Conservation (phyloP, 2,888 invertebrate species). For the Leptinotarsa tumamoca region DNA sequence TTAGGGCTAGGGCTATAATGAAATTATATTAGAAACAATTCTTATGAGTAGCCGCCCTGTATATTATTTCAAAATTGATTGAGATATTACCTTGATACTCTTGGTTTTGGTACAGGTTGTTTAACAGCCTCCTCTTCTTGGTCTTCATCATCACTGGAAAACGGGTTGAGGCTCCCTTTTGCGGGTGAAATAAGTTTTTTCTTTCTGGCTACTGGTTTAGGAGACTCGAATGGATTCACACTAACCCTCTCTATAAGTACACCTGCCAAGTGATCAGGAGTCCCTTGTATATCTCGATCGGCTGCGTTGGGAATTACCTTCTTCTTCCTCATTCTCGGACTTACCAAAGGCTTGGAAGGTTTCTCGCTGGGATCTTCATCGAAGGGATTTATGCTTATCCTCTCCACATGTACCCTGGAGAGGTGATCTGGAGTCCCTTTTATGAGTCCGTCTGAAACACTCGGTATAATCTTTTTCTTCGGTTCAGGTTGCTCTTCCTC, state of each 20-base stretch:
- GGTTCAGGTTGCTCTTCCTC: constrained; percentile 59
- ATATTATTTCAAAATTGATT: not conserved
- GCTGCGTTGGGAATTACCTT: constrained; percentile 34
- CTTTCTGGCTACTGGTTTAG: constrained; percentile 36
- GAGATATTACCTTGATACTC: constrained; percentile 63
- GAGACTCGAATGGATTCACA: constrained; percentile 74
- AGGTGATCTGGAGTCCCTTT: constrained; percentile 35
- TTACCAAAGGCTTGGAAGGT: constrained; percentile 31
- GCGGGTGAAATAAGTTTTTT: constrained; percentile 32
- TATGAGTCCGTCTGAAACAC: constrained; percentile 36
- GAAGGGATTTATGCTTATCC: constrained; percentile 54
- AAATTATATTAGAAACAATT: too few species aligned
- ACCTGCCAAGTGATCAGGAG: constrained; percentile 23
- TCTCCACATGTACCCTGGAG: constrained; percentile 16
- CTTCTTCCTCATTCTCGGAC: constrained; percentile 32
- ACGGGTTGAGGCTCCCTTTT: constrained; percentile 74
- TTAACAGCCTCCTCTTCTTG: constrained; percentile 67
- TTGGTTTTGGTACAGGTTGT: constrained; percentile 67
- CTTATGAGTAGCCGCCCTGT: too few species aligned
- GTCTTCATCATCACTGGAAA: constrained; percentile 74
- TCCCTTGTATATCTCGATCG: constrained; percentile 17
- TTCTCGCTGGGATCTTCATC: constrained; percentile 49
- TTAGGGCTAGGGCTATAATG: too few species aligned
- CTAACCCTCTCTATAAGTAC: constrained; percentile 65
- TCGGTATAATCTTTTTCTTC: constrained; percentile 47